Conservation (phyloP, 2,113 vertebrate species). For the Dasyornis broadbenti region DNA sequence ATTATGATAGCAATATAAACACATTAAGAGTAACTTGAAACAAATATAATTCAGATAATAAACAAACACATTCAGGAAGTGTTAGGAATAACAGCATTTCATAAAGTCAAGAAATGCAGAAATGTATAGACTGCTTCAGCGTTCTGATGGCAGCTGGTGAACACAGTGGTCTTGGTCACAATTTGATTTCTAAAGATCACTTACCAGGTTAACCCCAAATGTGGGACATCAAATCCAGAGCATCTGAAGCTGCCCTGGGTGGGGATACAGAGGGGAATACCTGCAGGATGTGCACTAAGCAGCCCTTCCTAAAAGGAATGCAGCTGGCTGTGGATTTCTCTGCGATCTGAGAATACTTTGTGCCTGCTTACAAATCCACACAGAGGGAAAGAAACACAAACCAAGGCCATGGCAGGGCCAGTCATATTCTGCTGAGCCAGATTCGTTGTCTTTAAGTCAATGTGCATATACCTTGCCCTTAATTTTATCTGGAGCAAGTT, state of each 20-base stretch:
- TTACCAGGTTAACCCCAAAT: neutral
- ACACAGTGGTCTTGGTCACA: neutral
- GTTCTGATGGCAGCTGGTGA: neutral
- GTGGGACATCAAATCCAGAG: neutral
- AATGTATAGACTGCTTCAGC: neutral
- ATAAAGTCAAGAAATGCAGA: neutral
- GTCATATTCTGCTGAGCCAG: neutral
- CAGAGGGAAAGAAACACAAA: neutral
- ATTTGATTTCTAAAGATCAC: neutral
- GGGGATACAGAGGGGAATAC: neutral
- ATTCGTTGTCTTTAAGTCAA: neutral
- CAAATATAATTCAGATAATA: neutral
- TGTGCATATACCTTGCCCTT: neutral
- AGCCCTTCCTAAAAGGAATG: neutral
- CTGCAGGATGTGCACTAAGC: rapidly evolving
- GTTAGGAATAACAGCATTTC: neutral
- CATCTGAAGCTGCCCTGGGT: neutral
- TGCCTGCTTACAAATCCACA: neutral
- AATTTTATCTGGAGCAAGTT: neutral
- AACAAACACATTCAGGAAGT: neutral
- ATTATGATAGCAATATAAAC: neutral
- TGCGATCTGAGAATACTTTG: neutral
- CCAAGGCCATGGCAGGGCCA: neutral
- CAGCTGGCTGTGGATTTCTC: neutral
- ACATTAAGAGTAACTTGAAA: neutral